phyloP scores from a whole-genome alignment of 2,797 vertebrate genomes.

The Schizothorax lantsangensis region DNA sequence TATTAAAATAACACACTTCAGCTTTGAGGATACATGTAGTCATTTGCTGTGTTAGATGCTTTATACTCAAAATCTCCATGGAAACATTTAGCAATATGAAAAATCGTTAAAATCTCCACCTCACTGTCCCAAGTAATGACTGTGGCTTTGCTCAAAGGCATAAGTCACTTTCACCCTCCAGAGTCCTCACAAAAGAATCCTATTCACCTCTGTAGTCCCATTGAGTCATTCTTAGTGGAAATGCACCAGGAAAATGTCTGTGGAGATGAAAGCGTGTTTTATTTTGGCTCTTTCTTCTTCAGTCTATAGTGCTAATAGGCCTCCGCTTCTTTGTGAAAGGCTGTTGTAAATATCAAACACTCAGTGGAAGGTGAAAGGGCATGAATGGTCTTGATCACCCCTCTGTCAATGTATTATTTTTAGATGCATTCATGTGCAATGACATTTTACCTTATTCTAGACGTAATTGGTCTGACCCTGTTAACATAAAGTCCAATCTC shows the following conservation, averaged over 20 bases:
- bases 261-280: conserved; percentile 48
- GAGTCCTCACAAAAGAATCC: conserved; percentile 33
- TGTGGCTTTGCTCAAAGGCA: conserved; percentile 27
- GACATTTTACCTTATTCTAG: conserved; percentile 10
- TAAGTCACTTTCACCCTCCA: conserved; percentile 33
- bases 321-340: conserved; percentile 40
- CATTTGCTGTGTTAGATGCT: not conserved
- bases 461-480: conserved; percentile 3
- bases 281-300: conserved; percentile 36
- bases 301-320: conserved; percentile 47
- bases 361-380: conserved; percentile 23
- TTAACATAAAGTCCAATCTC: conserved; percentile 27
- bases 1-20: conserved; percentile 32
- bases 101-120: conserved; percentile 32
- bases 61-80: conserved; percentile 37
- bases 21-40: conserved; percentile 26
- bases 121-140: conserved; percentile 10
- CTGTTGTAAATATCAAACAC: conserved; percentile 41
- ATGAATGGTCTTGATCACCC: conserved; percentile 1
- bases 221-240: conserved; percentile 26
- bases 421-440: conserved; percentile 15
- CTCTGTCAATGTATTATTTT: conserved; percentile 10
- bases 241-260: conserved; percentile 37
- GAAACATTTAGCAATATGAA: conserved; percentile 21
- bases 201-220: conserved; percentile 28